Evolutionary conservation across 2,113 vertebrate species (phyloP).

Genomic region (Malurus alboscapulatus): DNA sequence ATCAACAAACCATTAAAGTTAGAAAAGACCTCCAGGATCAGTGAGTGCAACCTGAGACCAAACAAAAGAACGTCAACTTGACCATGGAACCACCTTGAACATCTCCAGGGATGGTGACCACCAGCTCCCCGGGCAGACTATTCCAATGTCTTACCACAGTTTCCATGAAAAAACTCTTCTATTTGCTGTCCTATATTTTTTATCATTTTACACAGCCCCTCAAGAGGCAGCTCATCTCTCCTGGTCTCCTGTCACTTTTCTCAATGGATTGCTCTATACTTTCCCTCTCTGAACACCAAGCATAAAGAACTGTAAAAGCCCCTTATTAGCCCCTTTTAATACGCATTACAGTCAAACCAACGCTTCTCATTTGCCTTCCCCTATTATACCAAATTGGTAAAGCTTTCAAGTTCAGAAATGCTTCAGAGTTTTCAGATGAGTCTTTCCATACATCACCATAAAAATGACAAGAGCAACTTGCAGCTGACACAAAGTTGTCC

Average conservation of each 20-base stretch:
- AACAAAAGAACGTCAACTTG: not conserved
- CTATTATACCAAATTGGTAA: not conserved
- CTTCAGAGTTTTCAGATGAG: not conserved
- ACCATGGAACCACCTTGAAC: not conserved
- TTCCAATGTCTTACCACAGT: not conserved
- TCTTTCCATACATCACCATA: not conserved
- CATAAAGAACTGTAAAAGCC: not conserved
- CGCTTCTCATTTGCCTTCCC: not conserved
- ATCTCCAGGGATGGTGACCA: not conserved
- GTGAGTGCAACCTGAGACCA: not conserved
- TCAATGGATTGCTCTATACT: not conserved
- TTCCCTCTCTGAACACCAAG: not conserved
- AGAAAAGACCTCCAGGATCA: not conserved
- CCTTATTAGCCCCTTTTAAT: not conserved
- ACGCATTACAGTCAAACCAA: not conserved
- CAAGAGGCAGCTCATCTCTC: not conserved
- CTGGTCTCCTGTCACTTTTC: not conserved
- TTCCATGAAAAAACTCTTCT: not conserved
- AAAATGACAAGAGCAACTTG: not conserved
- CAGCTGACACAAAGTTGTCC: not conserved
- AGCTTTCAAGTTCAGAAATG: not conserved
- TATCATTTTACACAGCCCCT: not conserved
- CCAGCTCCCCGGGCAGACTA: not conserved
- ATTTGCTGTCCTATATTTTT: not conserved
- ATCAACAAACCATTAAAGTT: not conserved